phyloP scores from a whole-genome alignment of 2,888 invertebrate species.

The Scaptomyza flava region DNA sequence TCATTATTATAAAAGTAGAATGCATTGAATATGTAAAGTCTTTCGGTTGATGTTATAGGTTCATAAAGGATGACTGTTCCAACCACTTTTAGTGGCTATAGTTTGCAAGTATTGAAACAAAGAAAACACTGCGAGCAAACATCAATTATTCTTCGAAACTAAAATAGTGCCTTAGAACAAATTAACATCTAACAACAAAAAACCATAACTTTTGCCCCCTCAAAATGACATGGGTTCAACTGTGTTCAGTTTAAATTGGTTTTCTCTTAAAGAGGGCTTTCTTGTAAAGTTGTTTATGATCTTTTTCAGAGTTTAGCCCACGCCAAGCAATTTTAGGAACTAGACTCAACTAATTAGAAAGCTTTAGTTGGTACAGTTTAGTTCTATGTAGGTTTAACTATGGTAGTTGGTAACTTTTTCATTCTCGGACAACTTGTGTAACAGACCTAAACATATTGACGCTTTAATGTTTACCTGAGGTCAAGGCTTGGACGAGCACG shows the following conservation, averaged over 20 bases:
- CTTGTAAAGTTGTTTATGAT: background rate
- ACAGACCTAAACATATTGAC: background rate
- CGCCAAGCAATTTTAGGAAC: background rate
- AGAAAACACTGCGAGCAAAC: no score
- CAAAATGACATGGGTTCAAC: background rate
- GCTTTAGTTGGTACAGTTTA: background rate
- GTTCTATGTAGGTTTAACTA: conserved; percentile 1
- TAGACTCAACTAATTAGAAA: background rate
- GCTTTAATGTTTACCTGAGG: conserved; percentile 28
- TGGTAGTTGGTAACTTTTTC: no score
- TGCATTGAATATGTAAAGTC: no score
- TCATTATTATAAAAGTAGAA: no score
- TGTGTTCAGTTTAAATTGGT: background rate
- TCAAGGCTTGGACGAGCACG: conserved; percentile 51
- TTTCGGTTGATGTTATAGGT: no score
- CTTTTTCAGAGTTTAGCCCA: background rate
- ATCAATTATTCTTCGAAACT: no score
- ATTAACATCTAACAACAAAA: background rate
- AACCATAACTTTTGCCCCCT: background rate
- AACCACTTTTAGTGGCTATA: no score
- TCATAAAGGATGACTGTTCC: no score
- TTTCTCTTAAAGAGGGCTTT: conserved; percentile 1
- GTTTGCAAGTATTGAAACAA: no score
- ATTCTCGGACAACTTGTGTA: background rate
- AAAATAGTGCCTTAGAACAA: background rate